Evolutionary conservation across 2,888 invertebrate genomes (phyloP).

Genomic region (Lasius platythorax): DNA sequence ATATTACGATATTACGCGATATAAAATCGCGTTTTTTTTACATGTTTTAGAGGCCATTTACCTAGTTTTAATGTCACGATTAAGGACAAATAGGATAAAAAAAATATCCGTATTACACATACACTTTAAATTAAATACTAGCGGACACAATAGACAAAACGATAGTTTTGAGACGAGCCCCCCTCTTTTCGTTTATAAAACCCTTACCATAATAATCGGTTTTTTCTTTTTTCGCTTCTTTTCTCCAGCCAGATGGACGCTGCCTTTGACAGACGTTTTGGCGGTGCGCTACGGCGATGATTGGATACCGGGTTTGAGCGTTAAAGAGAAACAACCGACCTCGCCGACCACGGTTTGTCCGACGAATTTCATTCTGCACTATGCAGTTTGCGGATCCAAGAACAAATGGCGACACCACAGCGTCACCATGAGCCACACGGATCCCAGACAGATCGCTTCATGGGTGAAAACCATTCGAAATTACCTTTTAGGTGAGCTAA

Average conservation of each 20-base stretch:
- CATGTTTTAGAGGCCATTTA: neutral
- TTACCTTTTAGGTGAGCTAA: slow-evolving; percentile 86
- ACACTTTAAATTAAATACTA: neutral
- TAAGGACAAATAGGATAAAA: neutral
- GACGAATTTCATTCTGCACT: slow-evolving; percentile 88
- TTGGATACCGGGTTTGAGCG: slow-evolving; percentile 83
- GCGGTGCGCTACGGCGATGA: slow-evolving; percentile 86
- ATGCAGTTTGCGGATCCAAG: slow-evolving; percentile 87
- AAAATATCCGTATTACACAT: too few relatives aligned
- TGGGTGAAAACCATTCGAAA: slow-evolving; percentile 89
- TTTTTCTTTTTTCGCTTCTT: neutral
- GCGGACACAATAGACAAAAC: neutral
- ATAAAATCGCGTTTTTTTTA: neutral
- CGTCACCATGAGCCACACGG: slow-evolving; percentile 88
- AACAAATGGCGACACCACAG: slow-evolving; percentile 88
- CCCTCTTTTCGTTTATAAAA: neutral
- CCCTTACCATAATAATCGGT: neutral
- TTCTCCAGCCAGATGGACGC: slow-evolving; percentile 86
- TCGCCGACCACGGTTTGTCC: slow-evolving; percentile 79
- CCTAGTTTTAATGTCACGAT: neutral
- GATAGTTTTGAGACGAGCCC: neutral
- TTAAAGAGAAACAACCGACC: slow-evolving; percentile 77
- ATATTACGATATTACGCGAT: too few relatives aligned
- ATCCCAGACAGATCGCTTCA: slow-evolving; percentile 88
- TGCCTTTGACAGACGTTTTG: slow-evolving; percentile 88